Evolutionary conservation across 2,888 invertebrate species (phyloP), one percentile per base, ranked within the genome.

Genomic region (Entomobrya proxima): DNA sequence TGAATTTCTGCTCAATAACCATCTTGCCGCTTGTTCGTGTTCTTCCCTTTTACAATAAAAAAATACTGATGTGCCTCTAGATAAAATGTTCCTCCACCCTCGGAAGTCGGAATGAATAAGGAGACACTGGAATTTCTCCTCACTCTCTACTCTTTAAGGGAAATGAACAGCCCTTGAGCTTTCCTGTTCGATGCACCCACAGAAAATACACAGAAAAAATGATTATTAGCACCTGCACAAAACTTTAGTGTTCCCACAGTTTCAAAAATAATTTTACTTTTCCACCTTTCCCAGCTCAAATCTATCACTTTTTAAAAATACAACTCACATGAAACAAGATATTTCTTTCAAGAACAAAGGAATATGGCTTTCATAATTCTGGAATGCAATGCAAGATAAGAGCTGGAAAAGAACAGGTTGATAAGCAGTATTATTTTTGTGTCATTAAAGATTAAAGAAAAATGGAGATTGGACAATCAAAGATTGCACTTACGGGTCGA

Each of bases 401-500:
- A 61, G 76, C 58, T 44, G 64, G 78, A 64, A 64, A 64, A 47
- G 32, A 58, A 58, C 58, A 55, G 76, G 58, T 44, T 61, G 78
- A 50, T 15, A 35, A 24, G 21, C 18, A 37, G 13, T 64, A 61
- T 69, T 37, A 9, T 44, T 52, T 27, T 24, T 37, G 18, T 18
- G 30, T 18, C 35, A 18, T 21, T 37, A 64, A 37, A 4, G 7
- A 47, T 15, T 15, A 44, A 44, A 81, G 32, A 58, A 64, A 76
- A 72, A 72, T 18, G 30, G 61, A 50, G 24, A 72, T 35, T 21
- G 44, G 58, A 75, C 74, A 72, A 44, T 15, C 75, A 27, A 44
- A 67, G 61, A 64, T 37, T 74, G 11, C 91, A 97, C 97, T 97
- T 96, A 97, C 97, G 96, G 85, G 96, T 96, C 95, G 95, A 96